Conservation (phyloP, 2,888 invertebrate genomes). For the Epistrophe grossulariae region DNA sequence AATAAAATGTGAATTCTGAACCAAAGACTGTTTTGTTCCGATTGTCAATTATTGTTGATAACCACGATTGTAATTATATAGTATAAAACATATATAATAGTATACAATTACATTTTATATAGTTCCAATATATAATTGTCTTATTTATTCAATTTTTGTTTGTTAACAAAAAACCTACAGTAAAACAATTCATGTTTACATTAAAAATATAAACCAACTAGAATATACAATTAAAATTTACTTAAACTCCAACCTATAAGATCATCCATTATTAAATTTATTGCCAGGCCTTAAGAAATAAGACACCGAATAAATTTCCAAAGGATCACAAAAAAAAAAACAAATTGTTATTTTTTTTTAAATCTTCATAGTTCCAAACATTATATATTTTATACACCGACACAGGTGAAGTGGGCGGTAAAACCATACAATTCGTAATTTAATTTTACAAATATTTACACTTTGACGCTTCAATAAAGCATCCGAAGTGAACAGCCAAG, state of each 20-base stretch:
- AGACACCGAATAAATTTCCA: constrained; percentile 18
- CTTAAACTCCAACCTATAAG: constrained; percentile 41
- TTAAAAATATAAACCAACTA: constrained; percentile 19
- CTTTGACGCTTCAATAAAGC: constrained; percentile 69
- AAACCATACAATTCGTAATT: constrained; percentile 33
- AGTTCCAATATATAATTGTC: no score
- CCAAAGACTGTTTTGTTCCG: no score
- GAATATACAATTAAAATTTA: constrained; percentile 33
- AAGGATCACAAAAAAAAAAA: constrained; percentile 59
- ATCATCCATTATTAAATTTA: constrained; percentile 67
- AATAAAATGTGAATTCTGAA: no score
- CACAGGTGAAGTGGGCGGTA: constrained; percentile 51
- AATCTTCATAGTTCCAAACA: constrained; percentile 7
- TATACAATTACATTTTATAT: no score
- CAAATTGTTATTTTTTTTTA: constrained; percentile 46
- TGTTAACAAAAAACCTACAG: constrained; percentile 24
- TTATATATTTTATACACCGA: constrained; percentile 14
- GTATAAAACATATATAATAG: no score
- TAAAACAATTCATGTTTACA: constrained; percentile 45
- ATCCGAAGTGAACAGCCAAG: constrained; percentile 42
- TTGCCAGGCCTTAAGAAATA: constrained; percentile 44
- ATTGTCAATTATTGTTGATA: no score
- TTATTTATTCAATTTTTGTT: not conserved
- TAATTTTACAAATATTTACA: constrained; percentile 67
- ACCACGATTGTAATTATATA: no score